phyloP scores from a whole-genome alignment of 2,113 vertebrate genomes.

The Lagenorhynchus albirostris region DNA sequence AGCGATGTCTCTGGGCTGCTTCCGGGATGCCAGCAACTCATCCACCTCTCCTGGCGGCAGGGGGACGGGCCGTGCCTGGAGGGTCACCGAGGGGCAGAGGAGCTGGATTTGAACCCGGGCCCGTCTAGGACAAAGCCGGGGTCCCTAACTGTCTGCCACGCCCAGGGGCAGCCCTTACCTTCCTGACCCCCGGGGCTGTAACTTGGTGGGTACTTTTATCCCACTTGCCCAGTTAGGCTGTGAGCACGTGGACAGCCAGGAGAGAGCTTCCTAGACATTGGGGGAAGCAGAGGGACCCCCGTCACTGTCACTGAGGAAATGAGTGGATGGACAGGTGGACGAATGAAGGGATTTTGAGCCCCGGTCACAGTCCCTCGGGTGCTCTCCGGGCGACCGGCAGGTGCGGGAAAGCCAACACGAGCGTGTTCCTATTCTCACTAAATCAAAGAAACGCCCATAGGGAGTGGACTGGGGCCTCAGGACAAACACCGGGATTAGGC shows the following conservation, averaged over 20 bases:
- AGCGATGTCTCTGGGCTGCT: not conserved
- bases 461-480: not conserved
- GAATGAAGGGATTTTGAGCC: accelerated
- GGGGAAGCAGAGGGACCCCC: accelerated
- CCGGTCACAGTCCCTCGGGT: accelerated
- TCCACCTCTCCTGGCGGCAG: not conserved
- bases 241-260: accelerated
- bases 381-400: not conserved
- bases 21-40: accelerated
- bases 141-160: accelerated
- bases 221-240: accelerated
- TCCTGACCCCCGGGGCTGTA: accelerated
- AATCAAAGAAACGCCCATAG: not conserved
- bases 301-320: not conserved
- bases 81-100: accelerated
- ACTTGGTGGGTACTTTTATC: accelerated
- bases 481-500: not conserved
- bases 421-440: not conserved
- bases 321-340: accelerated
- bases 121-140: accelerated
- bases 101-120: not conserved
- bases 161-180: accelerated
- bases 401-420: not conserved
- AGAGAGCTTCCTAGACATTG: not conserved
- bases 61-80: accelerated